Evolutionary conservation across 2,888 invertebrate genomes (phyloP), one percentile per base, ranked within the genome.

Genomic region (Sepiola atlantica): DNA sequence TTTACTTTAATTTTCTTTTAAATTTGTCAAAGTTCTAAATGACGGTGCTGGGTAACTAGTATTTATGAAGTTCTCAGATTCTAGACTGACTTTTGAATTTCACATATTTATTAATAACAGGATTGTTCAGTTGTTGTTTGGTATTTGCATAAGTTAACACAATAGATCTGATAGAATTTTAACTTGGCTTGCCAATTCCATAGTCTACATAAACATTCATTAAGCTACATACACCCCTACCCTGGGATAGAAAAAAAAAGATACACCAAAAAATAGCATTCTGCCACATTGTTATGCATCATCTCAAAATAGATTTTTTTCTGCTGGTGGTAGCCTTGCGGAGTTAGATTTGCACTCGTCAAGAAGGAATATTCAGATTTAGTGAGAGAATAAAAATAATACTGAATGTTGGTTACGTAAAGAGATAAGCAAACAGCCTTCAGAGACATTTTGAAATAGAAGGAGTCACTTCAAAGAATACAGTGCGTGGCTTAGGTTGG

Each of bases 401-500:
- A 77, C 77, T 77, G 77, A 77, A n/a, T 77, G 77, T 77, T 77
- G n/a, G 12, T n/a, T 77, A 32, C 32, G n/a, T 77, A 32, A 18
- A 77, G 77, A 77, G 77, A 77, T 77, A 77, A 77, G 77, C n/a
- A 32, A 77, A 32, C 16, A 32, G 77, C n/a, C 77, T 77, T 32
- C n/a, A n/a, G 77, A 77, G 77, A 77, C 77, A 77, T 77, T n/a
- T 77, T 77, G 77, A 77, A 77, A 77, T n/a, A 77, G 0, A 77
- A 77, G n/a, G n/a, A 77, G 77, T 77, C 77, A 77, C 77, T 77
- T 77, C 77, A 77, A 32, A 77, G 77, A n/a, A n/a, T 77, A 77
- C n/a, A 18, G 77, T 18, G 32, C n/a, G 16, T 16, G 14, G 77
- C n/a, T 77, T n/a, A 4, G 14, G n/a, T 77, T n/a, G 32, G 77